Evolutionary conservation across 2,113 vertebrate species (phyloP).

Genomic region (Rhinolophus sinicus): DNA sequence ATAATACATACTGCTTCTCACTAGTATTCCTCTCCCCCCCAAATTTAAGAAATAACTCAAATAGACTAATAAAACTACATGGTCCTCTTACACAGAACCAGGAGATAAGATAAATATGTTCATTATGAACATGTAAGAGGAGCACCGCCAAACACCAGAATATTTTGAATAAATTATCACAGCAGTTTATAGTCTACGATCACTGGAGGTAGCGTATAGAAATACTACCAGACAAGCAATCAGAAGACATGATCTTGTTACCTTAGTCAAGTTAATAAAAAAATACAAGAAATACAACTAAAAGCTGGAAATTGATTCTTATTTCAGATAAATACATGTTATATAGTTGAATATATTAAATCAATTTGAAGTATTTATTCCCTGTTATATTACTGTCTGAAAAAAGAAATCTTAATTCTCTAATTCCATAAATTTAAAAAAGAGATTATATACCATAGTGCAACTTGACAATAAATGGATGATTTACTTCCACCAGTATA

Average conservation of each 20-base stretch:
- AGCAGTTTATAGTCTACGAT: background rate
- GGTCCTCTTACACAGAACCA: background rate
- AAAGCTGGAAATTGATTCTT: slow-evolving; percentile 5
- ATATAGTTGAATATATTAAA: slow-evolving; percentile 15
- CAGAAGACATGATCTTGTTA: slow-evolving; percentile 3
- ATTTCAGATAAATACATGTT: slow-evolving; percentile 28
- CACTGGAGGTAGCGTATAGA: background rate
- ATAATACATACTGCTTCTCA: slow-evolving; percentile 14
- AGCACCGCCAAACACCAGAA: background rate
- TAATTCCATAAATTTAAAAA: background rate
- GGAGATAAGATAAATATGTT: background rate
- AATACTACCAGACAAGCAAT: slow-evolving; percentile 12
- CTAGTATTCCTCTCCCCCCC: background rate
- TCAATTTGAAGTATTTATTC: background rate
- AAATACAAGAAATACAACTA: slow-evolving; percentile 30
- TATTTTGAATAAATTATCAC: slow-evolving; percentile 40
- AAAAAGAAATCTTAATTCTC: slow-evolving; percentile 25
- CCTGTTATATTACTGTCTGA: background rate
- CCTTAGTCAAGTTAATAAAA: slow-evolving; percentile 10
- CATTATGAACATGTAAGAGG: background rate
- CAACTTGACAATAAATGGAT: slow-evolving; percentile 99
- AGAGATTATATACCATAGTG: slow-evolving; percentile 94
- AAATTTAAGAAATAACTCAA: slow-evolving; percentile 10
- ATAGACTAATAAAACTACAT: slow-evolving; percentile 6
- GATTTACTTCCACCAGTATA: slow-evolving; percentile 98